Evolutionary conservation across 2,888 invertebrate species (phyloP).

Genomic region (Erannis defoliaria): DNA sequence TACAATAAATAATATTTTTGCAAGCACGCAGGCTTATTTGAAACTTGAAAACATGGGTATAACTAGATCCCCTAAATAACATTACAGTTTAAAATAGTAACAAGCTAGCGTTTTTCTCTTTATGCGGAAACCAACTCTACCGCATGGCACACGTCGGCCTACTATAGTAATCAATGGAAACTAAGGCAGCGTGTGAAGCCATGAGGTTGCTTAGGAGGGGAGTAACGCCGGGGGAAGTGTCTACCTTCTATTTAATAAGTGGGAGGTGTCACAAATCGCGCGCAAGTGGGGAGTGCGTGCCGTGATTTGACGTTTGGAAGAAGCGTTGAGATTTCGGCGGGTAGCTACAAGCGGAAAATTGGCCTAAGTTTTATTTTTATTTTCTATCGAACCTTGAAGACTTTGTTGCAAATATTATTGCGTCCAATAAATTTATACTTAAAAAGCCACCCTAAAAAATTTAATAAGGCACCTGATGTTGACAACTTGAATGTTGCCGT

Average conservation of each 20-base stretch:
- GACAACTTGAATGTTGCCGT: too few relatives aligned
- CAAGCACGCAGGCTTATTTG: too few relatives aligned
- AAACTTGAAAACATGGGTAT: too few relatives aligned
- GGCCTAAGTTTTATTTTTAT: not conserved
- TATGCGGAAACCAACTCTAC: not conserved
- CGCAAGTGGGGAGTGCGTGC: slow-evolving; percentile 69
- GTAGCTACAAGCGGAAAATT: not conserved
- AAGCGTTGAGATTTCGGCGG: slow-evolving; percentile 41
- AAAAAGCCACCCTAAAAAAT: too few relatives aligned
- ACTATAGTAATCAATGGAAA: slow-evolving; percentile 11
- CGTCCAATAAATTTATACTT: too few relatives aligned
- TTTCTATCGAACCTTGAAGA: too few relatives aligned
- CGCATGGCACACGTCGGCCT: not conserved
- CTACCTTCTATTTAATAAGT: slow-evolving; percentile 73
- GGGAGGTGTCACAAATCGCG: slow-evolving; percentile 75
- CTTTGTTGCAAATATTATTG: too few relatives aligned
- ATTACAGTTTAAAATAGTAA: not conserved
- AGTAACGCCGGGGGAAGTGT: slow-evolving; percentile 54
- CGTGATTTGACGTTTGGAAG: slow-evolving; percentile 55
- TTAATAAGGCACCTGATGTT: too few relatives aligned
- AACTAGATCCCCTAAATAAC: too few relatives aligned
- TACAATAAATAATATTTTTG: too few relatives aligned
- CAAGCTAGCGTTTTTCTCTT: too few relatives aligned
- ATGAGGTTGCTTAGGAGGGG: slow-evolving; percentile 47
- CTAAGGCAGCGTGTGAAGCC: slow-evolving; percentile 17